Conservation (phyloP, 2,113 vertebrate genomes). For the Blennius ocellaris region DNA sequence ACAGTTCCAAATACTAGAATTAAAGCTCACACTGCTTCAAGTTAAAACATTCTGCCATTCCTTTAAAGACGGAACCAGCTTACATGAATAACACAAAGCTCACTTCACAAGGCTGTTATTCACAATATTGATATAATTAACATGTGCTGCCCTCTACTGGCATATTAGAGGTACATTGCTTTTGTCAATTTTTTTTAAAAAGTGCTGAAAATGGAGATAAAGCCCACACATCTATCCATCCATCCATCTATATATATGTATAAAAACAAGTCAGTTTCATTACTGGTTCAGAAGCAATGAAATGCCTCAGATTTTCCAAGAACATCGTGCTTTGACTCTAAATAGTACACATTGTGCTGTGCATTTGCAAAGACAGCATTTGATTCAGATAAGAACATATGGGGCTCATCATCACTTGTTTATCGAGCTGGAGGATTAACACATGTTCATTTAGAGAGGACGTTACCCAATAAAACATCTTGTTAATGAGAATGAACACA, state of each 20-base stretch:
- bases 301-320: neutral
- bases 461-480: neutral
- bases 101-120: too few relatives aligned
- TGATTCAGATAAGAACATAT: neutral
- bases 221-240: neutral
- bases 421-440: neutral
- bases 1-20: neutral
- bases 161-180: neutral
- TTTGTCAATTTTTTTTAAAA: too few relatives aligned
- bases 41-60: neutral
- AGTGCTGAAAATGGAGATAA: neutral
- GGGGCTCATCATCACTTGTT: neutral
- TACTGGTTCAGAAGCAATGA: too few relatives aligned
- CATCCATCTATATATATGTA: too few relatives aligned
- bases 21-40: neutral
- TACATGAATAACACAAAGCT: too few relatives aligned
- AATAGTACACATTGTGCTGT: neutral
- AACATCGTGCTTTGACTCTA: neutral
- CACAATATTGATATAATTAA: neutral
- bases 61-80: too few relatives aligned
- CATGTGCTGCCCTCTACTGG: slow-evolving; percentile 46
- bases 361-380: neutral
- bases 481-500: neutral
- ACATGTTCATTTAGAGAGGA: neutral
- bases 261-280: too few relatives aligned